Conservation (phyloP, 2,888 invertebrate species). For the Cantharis flavilabris region DNA sequence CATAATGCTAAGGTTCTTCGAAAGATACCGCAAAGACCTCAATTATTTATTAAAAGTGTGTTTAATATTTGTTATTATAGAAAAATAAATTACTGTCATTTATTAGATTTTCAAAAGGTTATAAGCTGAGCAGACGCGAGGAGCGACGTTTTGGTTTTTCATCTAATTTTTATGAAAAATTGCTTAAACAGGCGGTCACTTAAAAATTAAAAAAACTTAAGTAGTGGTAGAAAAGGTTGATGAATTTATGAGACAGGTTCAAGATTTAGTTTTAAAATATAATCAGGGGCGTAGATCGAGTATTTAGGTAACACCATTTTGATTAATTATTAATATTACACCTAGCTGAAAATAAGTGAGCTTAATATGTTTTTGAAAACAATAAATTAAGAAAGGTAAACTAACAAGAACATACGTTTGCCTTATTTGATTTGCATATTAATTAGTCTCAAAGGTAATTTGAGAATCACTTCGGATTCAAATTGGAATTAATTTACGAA, state of each 20-base stretch:
- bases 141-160: constrained; percentile 16
- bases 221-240: constrained; percentile 9
- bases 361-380: background rate
- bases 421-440: background rate
- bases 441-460: background rate
- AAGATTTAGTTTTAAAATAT: constrained; percentile 9
- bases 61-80: constrained; percentile 30
- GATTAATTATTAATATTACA: background rate
- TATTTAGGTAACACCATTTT: background rate
- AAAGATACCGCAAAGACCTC: constrained; percentile 9
- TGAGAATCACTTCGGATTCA: background rate
- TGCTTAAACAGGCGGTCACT: constrained; percentile 8
- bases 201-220: constrained; percentile 5
- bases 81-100: constrained; percentile 33
- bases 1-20: constrained; percentile 5
- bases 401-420: background rate
- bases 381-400: background rate
- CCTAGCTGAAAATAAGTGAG: background rate
- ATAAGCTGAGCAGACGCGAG: constrained; percentile 26
- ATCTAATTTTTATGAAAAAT: constrained; percentile 15
- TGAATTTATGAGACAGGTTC: constrained; percentile 31
- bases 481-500: background rate
- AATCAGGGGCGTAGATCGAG: constrained; percentile 9
- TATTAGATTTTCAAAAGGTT: constrained; percentile 32
- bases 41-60: constrained; percentile 15